Percentiles rank a stretch among this genome's conserved stretches.
Evolutionary conservation across 2,797 vertebrate species (phyloP).

Genomic region (Aeoliscus strigatus): DNA sequence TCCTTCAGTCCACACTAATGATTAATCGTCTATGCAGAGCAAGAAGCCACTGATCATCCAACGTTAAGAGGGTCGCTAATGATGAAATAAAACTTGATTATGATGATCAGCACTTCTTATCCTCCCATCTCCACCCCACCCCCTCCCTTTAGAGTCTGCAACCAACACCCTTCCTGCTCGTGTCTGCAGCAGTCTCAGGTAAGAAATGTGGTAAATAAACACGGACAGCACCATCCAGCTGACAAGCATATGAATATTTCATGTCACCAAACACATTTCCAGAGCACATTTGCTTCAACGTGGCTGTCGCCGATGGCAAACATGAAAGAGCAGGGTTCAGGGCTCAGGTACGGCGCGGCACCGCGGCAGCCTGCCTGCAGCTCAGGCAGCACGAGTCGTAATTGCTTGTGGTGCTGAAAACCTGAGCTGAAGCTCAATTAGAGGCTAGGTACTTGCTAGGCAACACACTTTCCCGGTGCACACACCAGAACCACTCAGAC

Average conservation of each 20-base stretch:
- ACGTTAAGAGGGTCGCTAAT: conserved; percentile 59
- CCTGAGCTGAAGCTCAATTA: conserved; percentile 69
- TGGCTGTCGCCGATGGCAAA: conserved; percentile 55
- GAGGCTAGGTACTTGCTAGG: conserved; percentile 33
- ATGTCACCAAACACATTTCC: conserved; percentile 65
- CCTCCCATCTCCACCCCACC: conserved; percentile 7
- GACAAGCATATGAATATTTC: conserved; percentile 67
- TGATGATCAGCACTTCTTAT: conserved; percentile 49
- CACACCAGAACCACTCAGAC: conserved; percentile 9
- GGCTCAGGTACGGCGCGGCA: conserved; percentile 28
- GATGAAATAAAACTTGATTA: conserved; percentile 56
- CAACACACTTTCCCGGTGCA: conserved; percentile 29
- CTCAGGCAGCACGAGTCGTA: conserved; percentile 40
- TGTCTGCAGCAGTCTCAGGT: conserved; percentile 28
- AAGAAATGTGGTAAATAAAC: conserved; percentile 41
- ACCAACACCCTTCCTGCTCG: conserved; percentile 18
- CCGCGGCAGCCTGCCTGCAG: conserved; percentile 49
- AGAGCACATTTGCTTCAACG: conserved; percentile 34
- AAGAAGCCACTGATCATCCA: conserved; percentile 58
- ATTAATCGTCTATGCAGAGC: conserved; percentile 63
- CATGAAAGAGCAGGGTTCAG: conserved; percentile 61
- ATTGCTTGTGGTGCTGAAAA: conserved; percentile 58
- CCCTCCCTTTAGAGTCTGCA: conserved; percentile 20
- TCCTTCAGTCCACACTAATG: conserved; percentile 65
- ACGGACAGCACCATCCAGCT: conserved; percentile 39